Evolutionary conservation across 1,140 invertebrate genomes (phyloP).

Genomic region (Drosophila albomicans): DNA sequence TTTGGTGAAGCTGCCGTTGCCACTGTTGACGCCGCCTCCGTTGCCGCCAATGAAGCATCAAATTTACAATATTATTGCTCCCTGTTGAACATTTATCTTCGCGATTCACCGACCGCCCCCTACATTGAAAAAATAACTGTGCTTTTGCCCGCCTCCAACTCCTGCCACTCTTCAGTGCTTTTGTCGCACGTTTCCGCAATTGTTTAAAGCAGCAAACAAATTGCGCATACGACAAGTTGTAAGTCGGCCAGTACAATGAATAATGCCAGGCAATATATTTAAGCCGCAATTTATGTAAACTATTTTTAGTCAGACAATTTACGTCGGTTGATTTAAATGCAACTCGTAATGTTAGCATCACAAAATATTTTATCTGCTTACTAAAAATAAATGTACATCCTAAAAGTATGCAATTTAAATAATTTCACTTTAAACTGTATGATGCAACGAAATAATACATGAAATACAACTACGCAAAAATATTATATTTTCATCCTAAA

Average conservation of each 20-base stretch:
- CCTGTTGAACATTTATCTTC: slow-evolving; percentile 76
- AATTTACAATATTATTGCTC: slow-evolving; percentile 79
- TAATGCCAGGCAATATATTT: slow-evolving; percentile 33
- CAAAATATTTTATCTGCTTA: no score
- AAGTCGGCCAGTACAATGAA: slow-evolving; percentile 26
- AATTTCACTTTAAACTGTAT: no score
- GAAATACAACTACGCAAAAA: no score
- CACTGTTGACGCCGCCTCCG: slow-evolving; percentile 1
- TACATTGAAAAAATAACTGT: no score
- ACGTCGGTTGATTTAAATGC: no score
- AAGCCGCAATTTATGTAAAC: slow-evolving; percentile 57
- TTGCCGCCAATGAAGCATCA: slow-evolving; percentile 59
- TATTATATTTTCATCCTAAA: no score
- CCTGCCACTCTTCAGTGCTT: neutral
- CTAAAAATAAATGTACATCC: no score
- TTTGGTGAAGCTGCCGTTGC: neutral
- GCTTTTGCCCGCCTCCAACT: no score
- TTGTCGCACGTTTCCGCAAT: slow-evolving; percentile 68
- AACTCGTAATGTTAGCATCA: no score
- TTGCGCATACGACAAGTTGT: slow-evolving; percentile 56
- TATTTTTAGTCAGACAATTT: slow-evolving; percentile 56
- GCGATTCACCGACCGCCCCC: neutral
- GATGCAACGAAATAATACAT: no score
- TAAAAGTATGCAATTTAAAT: no score
- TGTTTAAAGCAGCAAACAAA: slow-evolving; percentile 71